Base-by-base conservation (phyloP, 2,888 invertebrate species). In the Rutpela maculata region DNA sequence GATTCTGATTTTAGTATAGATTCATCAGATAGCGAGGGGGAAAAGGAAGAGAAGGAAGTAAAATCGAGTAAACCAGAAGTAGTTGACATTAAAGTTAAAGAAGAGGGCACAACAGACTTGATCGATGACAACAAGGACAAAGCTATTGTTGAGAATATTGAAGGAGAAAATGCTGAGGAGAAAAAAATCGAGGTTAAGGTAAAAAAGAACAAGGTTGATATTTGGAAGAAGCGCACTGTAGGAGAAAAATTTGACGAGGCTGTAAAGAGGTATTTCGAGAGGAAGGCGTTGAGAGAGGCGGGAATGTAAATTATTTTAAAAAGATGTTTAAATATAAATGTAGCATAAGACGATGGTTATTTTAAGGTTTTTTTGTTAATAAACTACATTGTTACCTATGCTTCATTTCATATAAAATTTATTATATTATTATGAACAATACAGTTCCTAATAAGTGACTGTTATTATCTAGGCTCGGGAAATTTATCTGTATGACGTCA, bases 141-240 rank as follows among this genome's bases (percentile, higher is more conserved):
- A 67, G 77, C 78, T 75, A 75, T 74, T 12, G 78, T 83, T 72
- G 72, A 56, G 74, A 80, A 80, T 81, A 76, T 77, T 56, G 71
- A 78, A 35, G 75, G 78, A 35, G 71, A 80, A 60, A 68, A 77
- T 63, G 78, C 84, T 57, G 80, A 85, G 5, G 81, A 83, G 76
- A 50, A 67, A 26, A 68, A 65, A 18, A 74, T 79, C 43, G 84
- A 85, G 81, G 81, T 78, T 26, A 79, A 81, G 19, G 78, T 81
- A 12, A 84, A 85, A 66, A 86, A 84, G 78, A 90, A 91, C 11
- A 94, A 94, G 90, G 90, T 92, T 78, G 93, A 94, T 86, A 94
- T 97, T 85, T 97, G 96, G 96, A 93, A 94, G 85, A 97, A 97
- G 86, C 91, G 97, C 83, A 97, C 97, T 35, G 93, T 97, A 17